Base-by-base conservation (phyloP, 64 coral and sea anemone species). In the Acropora yongei region DNA sequence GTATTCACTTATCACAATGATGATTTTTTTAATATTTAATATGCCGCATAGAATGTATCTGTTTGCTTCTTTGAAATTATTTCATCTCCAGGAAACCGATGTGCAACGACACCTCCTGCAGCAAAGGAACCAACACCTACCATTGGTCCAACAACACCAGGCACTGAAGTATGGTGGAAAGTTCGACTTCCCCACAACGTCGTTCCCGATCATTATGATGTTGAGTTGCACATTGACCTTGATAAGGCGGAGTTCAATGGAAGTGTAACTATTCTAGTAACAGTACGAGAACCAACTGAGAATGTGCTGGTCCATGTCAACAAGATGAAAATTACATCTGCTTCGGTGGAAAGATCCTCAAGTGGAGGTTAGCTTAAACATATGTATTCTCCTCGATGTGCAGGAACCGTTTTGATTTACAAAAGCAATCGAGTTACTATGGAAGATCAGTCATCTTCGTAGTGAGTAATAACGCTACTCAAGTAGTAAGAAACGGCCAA, bases 281-380 rank as follows among this genome's bases (percentile, higher is more conserved):
- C 77, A 0, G 84, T 99, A 16, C 83, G 44, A 39, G 41, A 85
- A 45, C 41, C 79, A 6, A 88, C 91, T 50, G 67, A 93, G 13
- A 86, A 88, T 86, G 89, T 96, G 13, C 82, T 96, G 44, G 88
- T 99, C 47, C 97, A 99, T 78, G 86, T 89, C 16, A 96, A 95
- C 74, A 86, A 89, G 86, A 93, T 99, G 94, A 99, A 99, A 76
- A 86, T 99, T 41, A 91, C 97, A 1, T 88, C 84, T 18, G 78
- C 84, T 57, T 49, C 43, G 41, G 66, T 99, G 7, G 8, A 79
- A 19, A 93, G 79, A 57, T 39, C 72, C 2, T n/a, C 50, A 68
- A 12, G 76, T 67, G 57, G 57, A 78, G 77, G 69, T 79, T 12
- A 61, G 50, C 68, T 8, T 30, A 30, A 20, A 67, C 47, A 67